These are phyloP conservation scores for Numida meleagris DNA, from an alignment of 2,113 vertebrate species.

Conservation along the genomic window DNA sequence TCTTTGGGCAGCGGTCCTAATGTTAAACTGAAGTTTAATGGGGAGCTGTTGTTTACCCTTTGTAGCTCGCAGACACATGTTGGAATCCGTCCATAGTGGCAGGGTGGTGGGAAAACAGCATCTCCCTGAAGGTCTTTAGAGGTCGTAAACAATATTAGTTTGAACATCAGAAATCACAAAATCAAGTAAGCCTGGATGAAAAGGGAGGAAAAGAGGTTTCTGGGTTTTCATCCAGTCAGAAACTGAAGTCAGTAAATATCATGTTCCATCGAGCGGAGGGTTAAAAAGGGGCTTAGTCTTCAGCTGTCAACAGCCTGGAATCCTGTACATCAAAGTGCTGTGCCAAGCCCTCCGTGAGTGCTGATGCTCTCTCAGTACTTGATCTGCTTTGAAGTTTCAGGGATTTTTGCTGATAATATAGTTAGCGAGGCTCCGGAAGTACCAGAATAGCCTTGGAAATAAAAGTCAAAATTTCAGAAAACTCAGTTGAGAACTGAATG, in stretches of 20 bases:
- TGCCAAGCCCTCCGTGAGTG: neutral
- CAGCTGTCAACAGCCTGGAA: neutral
- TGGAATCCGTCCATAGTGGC: conserved; percentile 44
- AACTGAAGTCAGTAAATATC: conserved; percentile 19
- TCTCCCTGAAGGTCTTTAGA: conserved; percentile 23
- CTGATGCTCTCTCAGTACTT: neutral
- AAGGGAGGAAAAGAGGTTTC: neutral
- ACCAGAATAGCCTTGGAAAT: neutral
- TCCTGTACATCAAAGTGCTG: neutral
- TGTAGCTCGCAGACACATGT: conserved; percentile 25
- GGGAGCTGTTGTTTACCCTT: conserved; percentile 78
- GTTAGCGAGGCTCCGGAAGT: neutral
- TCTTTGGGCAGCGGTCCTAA: conserved; percentile 80
- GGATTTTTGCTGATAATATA: neutral
- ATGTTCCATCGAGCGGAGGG: neutral
- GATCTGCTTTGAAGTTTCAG: neutral
- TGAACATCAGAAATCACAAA: conserved; percentile 46
- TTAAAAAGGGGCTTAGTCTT: neutral
- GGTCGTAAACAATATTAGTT: conserved; percentile 15
- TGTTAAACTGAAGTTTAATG: conserved; percentile 79
- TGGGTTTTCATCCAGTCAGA: neutral
- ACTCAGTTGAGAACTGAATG: neutral
- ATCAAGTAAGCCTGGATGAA: neutral
- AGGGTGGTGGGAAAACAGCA: neutral
- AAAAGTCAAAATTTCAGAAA: neutral